A percentile compares a stretch with the other conserved stretches of the same genome.
These are phyloP conservation scores for Rhinoraja longicauda DNA, from an alignment of 2,797 vertebrate species.

Conservation along the genomic window DNA sequence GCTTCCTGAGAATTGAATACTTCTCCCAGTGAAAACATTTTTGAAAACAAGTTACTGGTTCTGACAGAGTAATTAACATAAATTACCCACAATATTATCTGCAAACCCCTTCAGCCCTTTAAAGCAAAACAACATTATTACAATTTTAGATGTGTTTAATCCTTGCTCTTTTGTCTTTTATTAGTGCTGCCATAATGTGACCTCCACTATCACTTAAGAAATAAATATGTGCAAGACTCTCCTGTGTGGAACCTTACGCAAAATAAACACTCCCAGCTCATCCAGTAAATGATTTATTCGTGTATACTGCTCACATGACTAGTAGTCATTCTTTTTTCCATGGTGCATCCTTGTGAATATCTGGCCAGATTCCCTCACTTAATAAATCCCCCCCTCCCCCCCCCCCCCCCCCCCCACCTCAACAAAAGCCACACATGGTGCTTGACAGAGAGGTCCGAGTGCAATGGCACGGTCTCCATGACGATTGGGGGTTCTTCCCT, in stretches of 20 bases:
- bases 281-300: background rate
- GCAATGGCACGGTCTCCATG: too few relatives aligned
- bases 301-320: background rate
- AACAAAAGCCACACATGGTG: too few relatives aligned
- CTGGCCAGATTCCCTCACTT: too few relatives aligned
- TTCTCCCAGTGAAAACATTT: background rate
- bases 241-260: too few relatives aligned
- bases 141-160: background rate
- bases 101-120: background rate
- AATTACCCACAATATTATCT: background rate
- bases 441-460: too few relatives aligned
- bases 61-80: background rate
- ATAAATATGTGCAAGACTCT: too few relatives aligned
- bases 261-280: background rate
- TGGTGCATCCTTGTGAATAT: background rate
- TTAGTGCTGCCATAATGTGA: background rate
- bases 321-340: background rate
- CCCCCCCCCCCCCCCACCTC: too few relatives aligned
- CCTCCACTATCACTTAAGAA: background rate
- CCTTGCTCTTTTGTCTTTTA: background rate
- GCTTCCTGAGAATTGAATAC: background rate
- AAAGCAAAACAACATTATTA: background rate
- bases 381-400: too few relatives aligned
- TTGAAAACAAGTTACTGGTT: background rate
- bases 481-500: too few relatives aligned